Evolutionary conservation across 2,113 vertebrate species (phyloP).

Genomic region (Uropsilus gracilis): DNA sequence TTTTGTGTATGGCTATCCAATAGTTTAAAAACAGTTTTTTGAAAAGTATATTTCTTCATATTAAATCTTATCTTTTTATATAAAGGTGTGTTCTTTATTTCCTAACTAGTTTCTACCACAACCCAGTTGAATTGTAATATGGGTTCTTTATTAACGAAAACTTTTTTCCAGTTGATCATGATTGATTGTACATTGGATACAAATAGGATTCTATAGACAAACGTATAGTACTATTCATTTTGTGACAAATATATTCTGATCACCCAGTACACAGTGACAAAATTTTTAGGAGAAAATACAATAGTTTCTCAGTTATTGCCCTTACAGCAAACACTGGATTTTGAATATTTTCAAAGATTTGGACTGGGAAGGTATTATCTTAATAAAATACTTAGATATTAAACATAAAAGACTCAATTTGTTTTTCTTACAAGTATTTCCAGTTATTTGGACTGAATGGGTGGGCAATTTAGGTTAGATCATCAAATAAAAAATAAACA

Average conservation of each 20-base stretch:
- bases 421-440: background rate
- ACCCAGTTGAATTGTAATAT: background rate
- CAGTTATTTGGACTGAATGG: background rate
- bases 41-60: background rate
- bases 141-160: background rate
- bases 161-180: background rate
- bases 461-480: background rate
- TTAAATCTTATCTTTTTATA: background rate
- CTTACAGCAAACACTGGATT: background rate
- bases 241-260: slow-evolving; percentile 1
- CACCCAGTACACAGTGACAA: background rate
- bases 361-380: background rate
- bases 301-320: background rate
- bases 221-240: slow-evolving; percentile 19
- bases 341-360: background rate
- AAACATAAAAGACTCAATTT: slow-evolving; percentile 6
- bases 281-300: slow-evolving; percentile 21
- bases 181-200: background rate
- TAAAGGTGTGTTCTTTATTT: background rate
- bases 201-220: background rate
- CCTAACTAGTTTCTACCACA: background rate
- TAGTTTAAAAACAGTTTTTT: background rate
- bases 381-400: slow-evolving; percentile 1
- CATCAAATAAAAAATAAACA: background rate
- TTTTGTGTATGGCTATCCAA: background rate